Base-by-base conservation (phyloP, 2,113 vertebrate species). In the Danionella cerebrum region DNA sequence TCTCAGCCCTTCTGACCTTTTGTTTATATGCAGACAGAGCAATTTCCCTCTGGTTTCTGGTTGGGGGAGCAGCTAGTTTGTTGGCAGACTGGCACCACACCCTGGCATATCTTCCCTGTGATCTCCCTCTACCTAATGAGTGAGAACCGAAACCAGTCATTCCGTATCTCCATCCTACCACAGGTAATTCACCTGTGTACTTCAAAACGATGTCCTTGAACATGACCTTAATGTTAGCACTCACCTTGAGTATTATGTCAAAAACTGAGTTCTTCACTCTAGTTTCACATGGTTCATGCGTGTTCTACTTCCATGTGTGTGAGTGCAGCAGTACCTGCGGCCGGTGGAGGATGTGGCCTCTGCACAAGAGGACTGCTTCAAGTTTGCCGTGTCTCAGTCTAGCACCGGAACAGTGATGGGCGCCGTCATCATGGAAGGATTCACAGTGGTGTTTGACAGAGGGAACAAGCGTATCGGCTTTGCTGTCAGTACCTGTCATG, bases 121-220 rank as follows among this genome's bases (percentile, higher is more conserved):
- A 93, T 98, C 67, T 98, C 96, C 1, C 91, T 98, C 47, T 98
- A 98, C 78, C 83, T 98, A 80, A 98, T 97, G 94, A 96, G 94
- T 3, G 95, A 98, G 78, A 90, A 90, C 83, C 92, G 90, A 76
- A 98, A 96, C 80, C 94, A 98, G 83, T 98, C 96, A 67, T 98
- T 98, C 85, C 88, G 93, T 36, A 96, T 98, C 88, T 97, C 95
- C 83, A 96, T 98, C 81, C 87, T 98, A 12, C 96, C 95, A 13
- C 96, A 98, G 94, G 96, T 98, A 78, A 25, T 10, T 18, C 25
- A 53, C 6, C 27, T 4, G 10, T n/a, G 7, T 19, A 21, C 19
- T 33, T 33, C 5, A 5, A 33, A 31, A 31, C 29, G 3, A 31
- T n/a, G n/a, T n/a, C n/a, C n/a, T n/a, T n/a, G n/a, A n/a, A n/a